Conservation (phyloP, 1,140 invertebrate genomes). For the Eumeta japonica region DNA sequence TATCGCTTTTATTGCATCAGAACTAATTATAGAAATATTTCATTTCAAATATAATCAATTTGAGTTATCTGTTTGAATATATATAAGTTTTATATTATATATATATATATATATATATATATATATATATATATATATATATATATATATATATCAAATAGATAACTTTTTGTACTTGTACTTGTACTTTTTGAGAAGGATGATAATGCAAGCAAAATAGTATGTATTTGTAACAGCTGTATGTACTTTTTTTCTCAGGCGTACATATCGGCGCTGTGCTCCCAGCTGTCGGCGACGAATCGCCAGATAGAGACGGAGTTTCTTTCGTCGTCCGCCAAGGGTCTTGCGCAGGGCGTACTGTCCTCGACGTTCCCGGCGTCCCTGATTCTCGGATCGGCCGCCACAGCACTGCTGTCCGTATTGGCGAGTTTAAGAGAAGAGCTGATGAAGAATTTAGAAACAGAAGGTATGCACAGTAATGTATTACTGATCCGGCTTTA, state of each 20-base stretch:
- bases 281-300: slow-evolving; percentile 18
- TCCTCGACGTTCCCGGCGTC: slow-evolving; percentile 28
- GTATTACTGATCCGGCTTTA: too few relatives aligned
- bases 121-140: background rate
- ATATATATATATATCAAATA: slow-evolving; percentile 1
- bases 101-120: background rate
- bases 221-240: too few relatives aligned
- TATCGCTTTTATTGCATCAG: too few relatives aligned
- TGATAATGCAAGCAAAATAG: too few relatives aligned
- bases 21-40: too few relatives aligned
- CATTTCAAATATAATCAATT: too few relatives aligned
- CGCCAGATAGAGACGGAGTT: slow-evolving; percentile 27
- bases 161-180: too few relatives aligned
- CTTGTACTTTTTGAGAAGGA: too few relatives aligned
- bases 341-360: slow-evolving; percentile 22
- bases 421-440: slow-evolving; percentile 14
- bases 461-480: slow-evolving; percentile 15
- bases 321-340: slow-evolving; percentile 12
- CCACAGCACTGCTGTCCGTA: slow-evolving; percentile 16
- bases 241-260: too few relatives aligned
- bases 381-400: slow-evolving; percentile 22
- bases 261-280: slow-evolving; percentile 16
- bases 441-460: slow-evolving; percentile 7
- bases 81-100: background rate
- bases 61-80: too few relatives aligned